phyloP scores from a whole-genome alignment of 1,140 invertebrate genomes.

The Zaprionus ornatus region DNA sequence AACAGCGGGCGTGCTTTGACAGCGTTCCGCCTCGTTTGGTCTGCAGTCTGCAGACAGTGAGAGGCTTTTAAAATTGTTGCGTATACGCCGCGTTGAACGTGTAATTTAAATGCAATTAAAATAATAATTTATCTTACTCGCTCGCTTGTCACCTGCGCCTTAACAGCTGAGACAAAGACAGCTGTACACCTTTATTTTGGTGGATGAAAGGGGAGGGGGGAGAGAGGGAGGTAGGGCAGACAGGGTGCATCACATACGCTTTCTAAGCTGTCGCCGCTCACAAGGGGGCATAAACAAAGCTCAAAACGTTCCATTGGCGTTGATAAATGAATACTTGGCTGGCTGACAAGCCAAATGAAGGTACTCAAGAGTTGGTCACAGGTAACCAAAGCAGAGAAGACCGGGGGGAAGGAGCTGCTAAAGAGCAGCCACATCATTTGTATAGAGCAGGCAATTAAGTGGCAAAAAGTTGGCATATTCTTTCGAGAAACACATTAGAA shows the following conservation, averaged over 20 bases:
- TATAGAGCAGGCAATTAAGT: slow-evolving; percentile 43
- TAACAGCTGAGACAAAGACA: slow-evolving; percentile 5
- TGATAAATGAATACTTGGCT: slow-evolving; percentile 66
- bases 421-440: slow-evolving; percentile 39
- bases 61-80: slow-evolving; percentile 53
- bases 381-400: slow-evolving; percentile 16
- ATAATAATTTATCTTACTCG: slow-evolving; percentile 79
- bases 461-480: slow-evolving; percentile 5
- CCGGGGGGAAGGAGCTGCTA: not conserved
- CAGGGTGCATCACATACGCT: slow-evolving; percentile 53
- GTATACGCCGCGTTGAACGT: slow-evolving; percentile 62
- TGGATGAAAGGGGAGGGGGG: not conserved
- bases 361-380: slow-evolving; percentile 34
- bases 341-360: slow-evolving; percentile 72
- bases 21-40: not conserved
- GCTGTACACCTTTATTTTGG: slow-evolving; percentile 20
- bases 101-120: slow-evolving; percentile 82
- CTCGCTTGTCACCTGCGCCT: slow-evolving; percentile 54
- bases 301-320: slow-evolving; percentile 52
- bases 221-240: not conserved
- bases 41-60: not conserved
- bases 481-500: slow-evolving; percentile 22
- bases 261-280: slow-evolving; percentile 33
- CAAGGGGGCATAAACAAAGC: slow-evolving; percentile 49
- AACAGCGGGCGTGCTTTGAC: slow-evolving; percentile 51